phyloP scores from a whole-genome alignment of 2,113 vertebrate genomes.

The Osmerus eperlanus region DNA sequence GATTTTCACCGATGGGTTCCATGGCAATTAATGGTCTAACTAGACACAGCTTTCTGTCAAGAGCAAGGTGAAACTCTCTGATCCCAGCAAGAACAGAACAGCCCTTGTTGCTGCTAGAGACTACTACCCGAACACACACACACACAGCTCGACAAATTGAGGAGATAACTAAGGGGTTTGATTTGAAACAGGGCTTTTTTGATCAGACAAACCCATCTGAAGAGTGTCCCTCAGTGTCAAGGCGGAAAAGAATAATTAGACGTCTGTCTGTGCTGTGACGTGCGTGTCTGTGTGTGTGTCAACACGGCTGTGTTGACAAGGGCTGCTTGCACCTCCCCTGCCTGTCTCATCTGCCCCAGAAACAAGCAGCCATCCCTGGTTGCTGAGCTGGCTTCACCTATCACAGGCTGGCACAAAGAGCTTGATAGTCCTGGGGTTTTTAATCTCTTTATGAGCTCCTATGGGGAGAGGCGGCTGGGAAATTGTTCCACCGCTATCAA shows the following conservation, averaged over 20 bases:
- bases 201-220: slow-evolving; percentile 14
- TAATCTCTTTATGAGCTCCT: slow-evolving; percentile 72
- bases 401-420: slow-evolving; percentile 54
- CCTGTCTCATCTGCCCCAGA: slow-evolving; percentile 7
- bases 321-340: slow-evolving; percentile 21
- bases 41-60: slow-evolving; percentile 51
- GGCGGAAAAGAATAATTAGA: slow-evolving; percentile 46
- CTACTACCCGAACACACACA: slow-evolving; percentile 27
- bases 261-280: slow-evolving; percentile 25
- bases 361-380: slow-evolving; percentile 38
- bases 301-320: slow-evolving; percentile 45
- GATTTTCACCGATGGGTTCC: slow-evolving; percentile 50
- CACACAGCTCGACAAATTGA: slow-evolving; percentile 50
- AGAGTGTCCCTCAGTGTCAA: slow-evolving; percentile 38
- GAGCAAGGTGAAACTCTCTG: slow-evolving; percentile 55
- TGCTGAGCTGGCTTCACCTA: slow-evolving; percentile 54
- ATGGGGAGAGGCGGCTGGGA: slow-evolving; percentile 56
- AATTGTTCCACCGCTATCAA: slow-evolving; percentile 69
- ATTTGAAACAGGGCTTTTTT: slow-evolving; percentile 41
- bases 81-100: slow-evolving; percentile 28
- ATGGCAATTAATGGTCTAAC: slow-evolving; percentile 61
- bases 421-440: slow-evolving; percentile 58
- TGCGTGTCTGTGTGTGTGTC: slow-evolving; percentile 17
- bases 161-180: slow-evolving; percentile 53
- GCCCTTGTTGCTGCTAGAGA: too few relatives aligned